Percentiles rank a stretch among this genome's conserved stretches.
phyloP scores from a whole-genome alignment of 2,888 invertebrate genomes.

The Zaprionus obscuricornis region DNA sequence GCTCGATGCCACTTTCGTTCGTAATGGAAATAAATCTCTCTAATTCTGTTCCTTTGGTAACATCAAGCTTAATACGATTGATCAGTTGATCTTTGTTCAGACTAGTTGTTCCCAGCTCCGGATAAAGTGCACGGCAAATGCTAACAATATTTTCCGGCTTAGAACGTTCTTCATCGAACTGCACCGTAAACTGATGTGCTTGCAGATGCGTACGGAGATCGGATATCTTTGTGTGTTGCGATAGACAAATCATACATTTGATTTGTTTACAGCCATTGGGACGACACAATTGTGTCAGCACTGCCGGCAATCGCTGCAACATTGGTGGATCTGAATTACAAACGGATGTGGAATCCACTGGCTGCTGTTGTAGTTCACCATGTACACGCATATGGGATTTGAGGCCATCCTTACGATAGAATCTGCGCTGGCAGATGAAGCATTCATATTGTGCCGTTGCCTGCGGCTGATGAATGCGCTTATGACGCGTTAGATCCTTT shows the following conservation, averaged over 20 bases:
- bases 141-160: conserved; percentile 38
- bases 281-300: conserved; percentile 66
- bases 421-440: conserved; percentile 85
- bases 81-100: conserved; percentile 48
- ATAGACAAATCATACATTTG: conserved; percentile 82
- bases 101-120: conserved; percentile 50
- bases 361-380: conserved; percentile 71
- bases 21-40: conserved; percentile 81
- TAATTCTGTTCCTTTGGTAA: conserved; percentile 43
- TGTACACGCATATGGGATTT: conserved; percentile 86
- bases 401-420: conserved; percentile 86
- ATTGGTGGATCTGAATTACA: background rate
- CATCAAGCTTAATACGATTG: conserved; percentile 64
- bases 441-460: conserved; percentile 84
- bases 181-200: conserved; percentile 62
- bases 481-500: conserved; percentile 87
- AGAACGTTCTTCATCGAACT: conserved; percentile 41
- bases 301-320: background rate
- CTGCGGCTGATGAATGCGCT: conserved; percentile 85
- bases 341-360: background rate
- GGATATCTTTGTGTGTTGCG: conserved; percentile 76
- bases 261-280: conserved; percentile 81
- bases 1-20: conserved; percentile 80
- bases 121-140: conserved; percentile 68
- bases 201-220: conserved; percentile 77